Conservation (phyloP, 2,113 vertebrate species). For the Chionodraco myersi region DNA sequence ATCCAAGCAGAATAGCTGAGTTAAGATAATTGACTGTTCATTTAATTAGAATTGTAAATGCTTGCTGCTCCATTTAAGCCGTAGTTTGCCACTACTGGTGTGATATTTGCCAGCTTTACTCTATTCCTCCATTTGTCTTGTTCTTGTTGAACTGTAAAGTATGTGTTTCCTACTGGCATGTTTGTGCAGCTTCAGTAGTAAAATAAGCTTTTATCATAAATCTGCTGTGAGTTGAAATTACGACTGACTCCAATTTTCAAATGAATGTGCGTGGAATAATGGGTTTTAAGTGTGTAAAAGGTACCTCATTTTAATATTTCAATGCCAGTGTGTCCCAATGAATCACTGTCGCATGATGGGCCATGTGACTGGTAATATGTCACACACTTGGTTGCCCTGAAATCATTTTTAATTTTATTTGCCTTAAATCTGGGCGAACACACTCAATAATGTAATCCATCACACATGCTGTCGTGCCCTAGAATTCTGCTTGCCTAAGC, state of each 20-base stretch:
- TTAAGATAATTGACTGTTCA: conserved; percentile 45
- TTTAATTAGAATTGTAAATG: conserved; percentile 58
- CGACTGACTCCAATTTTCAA: conserved; percentile 66
- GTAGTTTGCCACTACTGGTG: conserved; percentile 45
- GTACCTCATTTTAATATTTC: conserved; percentile 74
- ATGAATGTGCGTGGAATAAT: conserved; percentile 75
- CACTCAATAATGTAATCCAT: conserved; percentile 75
- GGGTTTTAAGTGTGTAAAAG: conserved; percentile 72
- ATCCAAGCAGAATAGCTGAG: conserved; percentile 52
- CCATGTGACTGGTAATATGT: conserved; percentile 57
- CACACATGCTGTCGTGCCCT: conserved; percentile 46
- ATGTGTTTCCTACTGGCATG: not conserved
- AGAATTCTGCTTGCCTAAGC: conserved; percentile 71
- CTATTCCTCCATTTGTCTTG: conserved; percentile 29
- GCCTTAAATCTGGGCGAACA: conserved; percentile 72
- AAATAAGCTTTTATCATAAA: conserved; percentile 78
- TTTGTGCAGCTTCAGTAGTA: conserved; percentile 35
- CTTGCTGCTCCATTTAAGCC: conserved; percentile 38
- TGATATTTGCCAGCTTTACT: conserved; percentile 31
- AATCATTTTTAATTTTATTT: conserved; percentile 73
- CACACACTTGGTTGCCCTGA: conserved; percentile 49
- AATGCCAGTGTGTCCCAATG: conserved; percentile 55
- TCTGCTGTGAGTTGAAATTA: conserved; percentile 59
- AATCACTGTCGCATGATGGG: conserved; percentile 65
- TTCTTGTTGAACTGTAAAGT: conserved; percentile 6